Base-by-base conservation (phyloP, 2,888 invertebrate species). In the Drosophila kanekoi region DNA sequence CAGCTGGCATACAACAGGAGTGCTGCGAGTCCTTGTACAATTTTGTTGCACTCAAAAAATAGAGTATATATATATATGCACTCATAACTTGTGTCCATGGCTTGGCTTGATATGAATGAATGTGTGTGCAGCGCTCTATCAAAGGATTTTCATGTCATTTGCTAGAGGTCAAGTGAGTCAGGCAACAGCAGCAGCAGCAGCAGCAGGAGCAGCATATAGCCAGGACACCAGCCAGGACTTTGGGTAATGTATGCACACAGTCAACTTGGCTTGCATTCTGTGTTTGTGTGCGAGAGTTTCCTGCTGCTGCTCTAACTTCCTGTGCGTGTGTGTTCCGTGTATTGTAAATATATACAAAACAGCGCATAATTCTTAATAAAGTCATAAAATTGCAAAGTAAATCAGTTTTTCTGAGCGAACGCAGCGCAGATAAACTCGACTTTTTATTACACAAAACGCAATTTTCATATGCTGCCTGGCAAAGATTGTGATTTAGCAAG, bases 321-420 rank as follows among this genome's bases (percentile, higher is more conserved):
- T 57, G n/a, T 35, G 41, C 37, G 45, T 63, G 18, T 53, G 53
- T 57, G 45, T 71, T 32, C 35, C 72, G 54, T 64, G 63, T 75
- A 76, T 80, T 71, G 79, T 70, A 82, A 81, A 81, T 79, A 78
- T 80, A 81, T 81, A 81, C 72, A 81, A 81, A 81, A 70, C 79
- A 81, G 71, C 76, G 67, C 76, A 83, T 84, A 82, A 84, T 77
- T 84, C 82, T 82, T 84, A 82, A 84, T 81, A 84, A 77, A 81
- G 81, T 77, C 77, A 68, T 79, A 84, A 82, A 81, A 84, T 84
- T 77, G 72, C 72, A 75, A 79, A 84, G 82, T 74, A 80, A 79
- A 80, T 84, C 82, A 83, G 79, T 80, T 80, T 80, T 80, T 75
- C 72, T 73, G 59, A 67, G 63, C 68, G 59, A 74, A 72, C 67